phyloP scores from a whole-genome alignment of 2,113 vertebrate species.

The Kryptolebias marmoratus region DNA sequence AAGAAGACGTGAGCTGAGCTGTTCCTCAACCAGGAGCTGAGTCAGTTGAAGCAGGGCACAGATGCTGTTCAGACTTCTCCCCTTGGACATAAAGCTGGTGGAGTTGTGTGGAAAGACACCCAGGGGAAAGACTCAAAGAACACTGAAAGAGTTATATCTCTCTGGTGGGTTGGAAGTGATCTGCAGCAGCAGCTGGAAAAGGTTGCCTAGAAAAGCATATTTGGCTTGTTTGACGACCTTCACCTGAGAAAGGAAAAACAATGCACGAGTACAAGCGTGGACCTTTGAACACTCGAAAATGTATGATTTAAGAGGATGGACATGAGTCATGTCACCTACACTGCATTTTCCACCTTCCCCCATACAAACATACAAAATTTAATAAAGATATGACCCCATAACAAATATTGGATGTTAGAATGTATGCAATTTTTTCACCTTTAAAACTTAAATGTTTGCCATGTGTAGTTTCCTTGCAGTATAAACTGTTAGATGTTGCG shows the following conservation, averaged over 20 bases:
- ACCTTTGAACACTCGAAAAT: not conserved
- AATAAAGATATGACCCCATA: not conserved
- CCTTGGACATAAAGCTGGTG: conserved; percentile 38
- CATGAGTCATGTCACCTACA: not conserved
- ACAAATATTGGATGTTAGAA: no score
- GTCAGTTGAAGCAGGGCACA: conserved; percentile 41
- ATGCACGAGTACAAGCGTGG: conserved; percentile 13
- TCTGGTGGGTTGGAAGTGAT: conserved; percentile 30
- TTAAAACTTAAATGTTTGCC: no score
- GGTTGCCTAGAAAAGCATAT: conserved; percentile 10
- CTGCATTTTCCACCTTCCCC: not conserved
- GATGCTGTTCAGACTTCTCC: conserved; percentile 32
- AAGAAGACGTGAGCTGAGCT: conserved; percentile 46
- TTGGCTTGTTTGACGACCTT: conserved; percentile 24
- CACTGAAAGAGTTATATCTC: conserved; percentile 33
- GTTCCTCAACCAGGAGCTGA: conserved; percentile 26
- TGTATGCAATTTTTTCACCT: no score
- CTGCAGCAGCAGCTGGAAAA: conserved; percentile 12
- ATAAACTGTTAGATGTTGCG: not conserved
- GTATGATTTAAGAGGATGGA: conserved; percentile 11
- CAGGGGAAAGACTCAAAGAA: conserved; percentile 24
- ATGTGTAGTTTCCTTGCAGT: no score
- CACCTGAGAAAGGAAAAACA: conserved; percentile 4
- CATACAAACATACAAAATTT: not conserved
- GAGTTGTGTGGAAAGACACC: conserved; percentile 29